Conservation (phyloP, 2,888 invertebrate genomes). For the Listrodromus nycthemerus region DNA sequence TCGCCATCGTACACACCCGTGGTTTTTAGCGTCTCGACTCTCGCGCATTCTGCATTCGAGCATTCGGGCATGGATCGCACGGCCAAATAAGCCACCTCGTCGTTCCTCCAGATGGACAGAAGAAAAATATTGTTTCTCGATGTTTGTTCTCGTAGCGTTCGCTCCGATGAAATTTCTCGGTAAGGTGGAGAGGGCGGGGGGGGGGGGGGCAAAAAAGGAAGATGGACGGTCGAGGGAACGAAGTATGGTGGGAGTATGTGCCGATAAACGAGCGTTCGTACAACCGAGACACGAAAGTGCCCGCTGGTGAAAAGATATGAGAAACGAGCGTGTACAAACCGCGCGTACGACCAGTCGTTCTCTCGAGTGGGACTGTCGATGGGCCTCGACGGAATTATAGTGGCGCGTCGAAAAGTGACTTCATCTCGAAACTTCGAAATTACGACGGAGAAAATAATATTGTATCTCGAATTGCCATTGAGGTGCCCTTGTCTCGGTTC, state of each 20-base stretch:
- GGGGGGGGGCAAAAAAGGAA: neutral
- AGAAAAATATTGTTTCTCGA: conserved; percentile 34
- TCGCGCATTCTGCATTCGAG: neutral
- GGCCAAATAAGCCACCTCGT: conserved; percentile 14
- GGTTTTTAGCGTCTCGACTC: neutral
- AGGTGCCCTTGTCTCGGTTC: neutral
- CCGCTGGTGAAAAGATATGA: conserved; percentile 17
- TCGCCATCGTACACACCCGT: neutral
- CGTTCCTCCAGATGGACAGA: conserved; percentile 29
- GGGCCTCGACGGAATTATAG: too few species aligned
- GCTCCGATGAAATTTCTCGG: conserved; percentile 20
- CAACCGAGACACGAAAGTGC: conserved; percentile 2
- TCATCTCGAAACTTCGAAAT: neutral
- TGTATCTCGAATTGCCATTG: neutral
- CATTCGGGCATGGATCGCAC: neutral
- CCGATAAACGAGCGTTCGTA: neutral
- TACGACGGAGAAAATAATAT: neutral
- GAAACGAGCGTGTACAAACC: neutral
- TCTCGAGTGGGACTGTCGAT: conserved; percentile 22
- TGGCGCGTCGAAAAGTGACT: neutral
- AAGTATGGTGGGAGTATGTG: conserved; percentile 9
- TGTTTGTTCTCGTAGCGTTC: neutral
- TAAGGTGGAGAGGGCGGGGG: neutral
- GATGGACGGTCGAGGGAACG: conserved; percentile 1
- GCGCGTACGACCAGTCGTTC: neutral